phyloP scores from a whole-genome alignment of 2,797 vertebrate genomes.

The Aulostomus chinensis region DNA sequence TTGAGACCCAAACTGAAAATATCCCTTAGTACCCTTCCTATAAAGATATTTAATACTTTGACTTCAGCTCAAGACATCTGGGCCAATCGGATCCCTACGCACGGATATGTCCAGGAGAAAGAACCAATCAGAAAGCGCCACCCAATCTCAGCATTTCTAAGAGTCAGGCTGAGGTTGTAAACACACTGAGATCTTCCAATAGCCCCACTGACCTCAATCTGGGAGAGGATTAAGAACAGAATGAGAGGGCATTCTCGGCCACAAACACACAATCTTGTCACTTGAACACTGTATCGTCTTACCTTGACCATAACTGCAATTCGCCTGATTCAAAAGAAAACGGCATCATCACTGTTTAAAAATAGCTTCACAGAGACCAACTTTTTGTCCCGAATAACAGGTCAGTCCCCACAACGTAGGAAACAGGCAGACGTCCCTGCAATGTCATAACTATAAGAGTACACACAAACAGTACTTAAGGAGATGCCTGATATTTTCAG shows the following conservation, averaged over 20 bases:
- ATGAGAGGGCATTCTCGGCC: conserved; percentile 49
- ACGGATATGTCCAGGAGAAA: background rate
- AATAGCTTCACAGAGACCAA: too few species aligned
- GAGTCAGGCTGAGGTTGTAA: conserved; percentile 44
- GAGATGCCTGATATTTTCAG: too few species aligned
- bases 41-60: conserved; percentile 17
- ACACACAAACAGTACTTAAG: too few species aligned
- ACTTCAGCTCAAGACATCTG: conserved; percentile 14
- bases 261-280: conserved; percentile 12
- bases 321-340: background rate
- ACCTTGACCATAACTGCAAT: background rate
- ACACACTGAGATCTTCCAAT: conserved; percentile 54
- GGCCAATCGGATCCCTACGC: conserved; percentile 27
- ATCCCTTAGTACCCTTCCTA: conserved; percentile 8
- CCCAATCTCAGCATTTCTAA: conserved; percentile 35
- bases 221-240: conserved; percentile 64
- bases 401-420: background rate
- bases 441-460: too few species aligned
- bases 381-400: background rate
- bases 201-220: conserved; percentile 74
- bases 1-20: conserved; percentile 18
- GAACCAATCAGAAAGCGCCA: conserved; percentile 31
- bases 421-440: background rate
- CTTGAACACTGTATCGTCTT: conserved; percentile 15
- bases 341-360: background rate